Conservation (phyloP, 2,888 invertebrate species). For the Thera obeliscata region DNA sequence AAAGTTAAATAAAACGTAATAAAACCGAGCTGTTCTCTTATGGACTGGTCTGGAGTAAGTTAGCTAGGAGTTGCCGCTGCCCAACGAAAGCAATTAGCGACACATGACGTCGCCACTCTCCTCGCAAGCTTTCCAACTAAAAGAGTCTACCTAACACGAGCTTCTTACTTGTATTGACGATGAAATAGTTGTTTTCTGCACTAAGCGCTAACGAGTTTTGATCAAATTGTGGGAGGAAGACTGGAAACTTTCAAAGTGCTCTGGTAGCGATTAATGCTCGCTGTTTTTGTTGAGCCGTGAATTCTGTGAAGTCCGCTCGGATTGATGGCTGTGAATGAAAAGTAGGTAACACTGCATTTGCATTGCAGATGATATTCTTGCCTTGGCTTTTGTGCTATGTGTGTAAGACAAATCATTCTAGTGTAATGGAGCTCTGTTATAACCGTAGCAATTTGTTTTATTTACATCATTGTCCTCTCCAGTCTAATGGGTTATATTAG, state of each 20-base stretch:
- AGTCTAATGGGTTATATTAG: neutral
- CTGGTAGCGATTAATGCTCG: conserved; percentile 12
- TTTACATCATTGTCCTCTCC: neutral
- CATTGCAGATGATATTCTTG: conserved; percentile 17
- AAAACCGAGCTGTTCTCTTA: conserved; percentile 11
- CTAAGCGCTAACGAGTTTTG: conserved; percentile 23
- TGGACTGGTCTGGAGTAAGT: conserved; percentile 18
- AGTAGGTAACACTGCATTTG: conserved; percentile 11
- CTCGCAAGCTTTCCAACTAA: conserved; percentile 56
- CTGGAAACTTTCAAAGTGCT: conserved; percentile 25
- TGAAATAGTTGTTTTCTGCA: conserved; percentile 24
- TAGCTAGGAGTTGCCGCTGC: conserved; percentile 47
- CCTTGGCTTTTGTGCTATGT: conserved; percentile 1
- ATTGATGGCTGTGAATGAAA: conserved; percentile 20
- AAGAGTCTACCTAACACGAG: conserved; percentile 45
- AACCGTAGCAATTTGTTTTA: neutral
- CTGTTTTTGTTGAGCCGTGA: conserved; percentile 8
- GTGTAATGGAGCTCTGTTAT: neutral
- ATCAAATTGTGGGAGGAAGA: conserved; percentile 22
- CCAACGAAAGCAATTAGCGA: conserved; percentile 72
- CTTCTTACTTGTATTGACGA: conserved; percentile 47
- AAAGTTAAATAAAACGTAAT: no score
- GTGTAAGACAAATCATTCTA: neutral
- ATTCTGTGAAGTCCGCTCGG: conserved; percentile 11
- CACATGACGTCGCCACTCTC: conserved; percentile 66